phyloP scores from a whole-genome alignment of 2,113 vertebrate genomes.

The Ophthalmolycus amberensis region DNA sequence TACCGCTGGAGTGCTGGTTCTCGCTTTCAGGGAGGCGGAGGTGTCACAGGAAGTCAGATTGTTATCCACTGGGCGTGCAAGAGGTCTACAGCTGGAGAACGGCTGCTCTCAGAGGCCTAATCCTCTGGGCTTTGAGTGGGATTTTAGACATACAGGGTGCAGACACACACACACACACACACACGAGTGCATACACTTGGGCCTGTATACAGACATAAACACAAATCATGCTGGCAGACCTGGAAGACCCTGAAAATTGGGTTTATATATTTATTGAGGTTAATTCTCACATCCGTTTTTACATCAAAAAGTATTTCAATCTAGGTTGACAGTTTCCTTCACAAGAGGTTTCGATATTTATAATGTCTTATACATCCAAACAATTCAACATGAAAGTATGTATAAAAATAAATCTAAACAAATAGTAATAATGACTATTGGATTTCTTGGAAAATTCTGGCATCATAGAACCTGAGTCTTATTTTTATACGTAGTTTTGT shows the following conservation, averaged over 20 bases:
- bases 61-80: slow-evolving; percentile 67
- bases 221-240: slow-evolving; percentile 1
- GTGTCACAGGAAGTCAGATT: slow-evolving; percentile 75
- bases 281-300: no score
- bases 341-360: not conserved
- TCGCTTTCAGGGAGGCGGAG: slow-evolving; percentile 67
- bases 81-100: slow-evolving; percentile 74
- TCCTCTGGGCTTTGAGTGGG: slow-evolving; percentile 66
- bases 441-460: slow-evolving; percentile 68
- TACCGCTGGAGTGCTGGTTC: slow-evolving; percentile 47
- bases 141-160: slow-evolving; percentile 54
- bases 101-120: slow-evolving; percentile 69
- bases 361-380: no score
- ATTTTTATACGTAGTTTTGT: not conserved
- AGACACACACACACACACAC: slow-evolving; percentile 40
- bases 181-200: slow-evolving; percentile 22
- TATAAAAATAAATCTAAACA: not conserved
- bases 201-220: slow-evolving; percentile 30
- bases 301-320: not conserved
- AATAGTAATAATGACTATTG: slow-evolving; percentile 54
- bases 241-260: slow-evolving; percentile 10
- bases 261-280: no score
- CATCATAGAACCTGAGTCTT: not conserved
- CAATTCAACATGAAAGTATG: not conserved
- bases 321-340: not conserved